Conservation (phyloP, 1,140 invertebrate species). For the Temnothorax nylanderi region DNA sequence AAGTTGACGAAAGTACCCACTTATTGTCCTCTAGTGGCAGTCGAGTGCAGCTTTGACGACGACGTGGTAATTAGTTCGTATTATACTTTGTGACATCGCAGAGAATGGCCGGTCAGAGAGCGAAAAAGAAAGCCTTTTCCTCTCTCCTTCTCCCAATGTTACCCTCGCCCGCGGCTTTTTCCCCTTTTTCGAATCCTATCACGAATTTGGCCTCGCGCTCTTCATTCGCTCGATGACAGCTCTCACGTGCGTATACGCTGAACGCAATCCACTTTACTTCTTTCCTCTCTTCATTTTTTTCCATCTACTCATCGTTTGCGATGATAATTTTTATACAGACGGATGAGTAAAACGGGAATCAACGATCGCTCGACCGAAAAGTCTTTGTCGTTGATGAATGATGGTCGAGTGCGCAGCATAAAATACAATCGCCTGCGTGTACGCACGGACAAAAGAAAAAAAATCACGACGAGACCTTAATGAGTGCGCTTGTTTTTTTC, state of each 20-base stretch:
- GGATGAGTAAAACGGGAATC: conserved; percentile 25
- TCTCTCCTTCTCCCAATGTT: background rate
- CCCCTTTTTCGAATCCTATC: conserved; percentile 70
- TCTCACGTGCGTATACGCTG: conserved; percentile 15
- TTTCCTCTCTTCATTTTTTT: background rate
- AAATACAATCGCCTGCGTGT: conserved; percentile 30
- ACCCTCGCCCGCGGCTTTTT: background rate
- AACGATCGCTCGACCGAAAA: conserved; percentile 46
- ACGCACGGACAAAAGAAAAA: background rate
- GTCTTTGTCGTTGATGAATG: conserved; percentile 68
- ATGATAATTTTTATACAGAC: conserved; percentile 42
- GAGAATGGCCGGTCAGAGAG: conserved; percentile 63
- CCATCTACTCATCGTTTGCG: conserved; percentile 30
- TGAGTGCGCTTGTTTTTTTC: conserved; percentile 44
- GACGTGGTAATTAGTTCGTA: conserved; percentile 81
- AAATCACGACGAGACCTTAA: conserved; percentile 48
- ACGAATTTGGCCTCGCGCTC: conserved; percentile 69
- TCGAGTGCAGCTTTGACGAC: conserved; percentile 79
- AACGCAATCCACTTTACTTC: conserved; percentile 19
- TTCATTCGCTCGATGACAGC: conserved; percentile 17
- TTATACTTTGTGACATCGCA: conserved; percentile 79
- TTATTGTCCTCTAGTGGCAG: conserved; percentile 76
- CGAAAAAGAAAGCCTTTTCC: conserved; percentile 42
- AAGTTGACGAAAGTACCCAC: conserved; percentile 78
- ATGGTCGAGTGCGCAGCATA: conserved; percentile 62